Evolutionary conservation across 2,797 vertebrate genomes (phyloP).

Genomic region (Cottoperca gobio): DNA sequence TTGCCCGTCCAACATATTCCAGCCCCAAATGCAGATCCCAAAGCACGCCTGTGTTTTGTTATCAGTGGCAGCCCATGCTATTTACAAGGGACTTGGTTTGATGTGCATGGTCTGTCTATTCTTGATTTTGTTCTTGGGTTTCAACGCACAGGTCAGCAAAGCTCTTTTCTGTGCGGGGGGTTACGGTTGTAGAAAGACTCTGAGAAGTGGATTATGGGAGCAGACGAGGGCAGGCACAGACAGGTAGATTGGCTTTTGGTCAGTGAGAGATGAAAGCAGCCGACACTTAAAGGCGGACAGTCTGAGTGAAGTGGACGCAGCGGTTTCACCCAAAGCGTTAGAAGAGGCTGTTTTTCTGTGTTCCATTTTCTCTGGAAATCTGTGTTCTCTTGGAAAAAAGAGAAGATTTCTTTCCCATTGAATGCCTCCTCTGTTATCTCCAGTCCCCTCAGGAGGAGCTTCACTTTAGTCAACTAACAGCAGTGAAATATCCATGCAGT

Average conservation of each 20-base stretch:
- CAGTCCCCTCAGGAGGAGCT: slow-evolving; percentile 58
- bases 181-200: slow-evolving; percentile 37
- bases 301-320: slow-evolving; percentile 44
- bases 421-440: slow-evolving; percentile 56
- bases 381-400: slow-evolving; percentile 34
- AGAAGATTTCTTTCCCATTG: slow-evolving; percentile 44
- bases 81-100: slow-evolving; percentile 40
- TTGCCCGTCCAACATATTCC: slow-evolving; percentile 27
- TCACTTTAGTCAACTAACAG: slow-evolving; percentile 63
- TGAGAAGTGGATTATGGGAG: slow-evolving; percentile 55
- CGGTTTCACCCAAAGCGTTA: slow-evolving; percentile 45
- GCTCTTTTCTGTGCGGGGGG: slow-evolving; percentile 34
- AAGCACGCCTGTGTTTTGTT: slow-evolving; percentile 49
- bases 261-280: slow-evolving; percentile 55
- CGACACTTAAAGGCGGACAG: slow-evolving; percentile 51
- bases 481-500: slow-evolving; percentile 71
- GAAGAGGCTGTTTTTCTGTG: slow-evolving; percentile 48
- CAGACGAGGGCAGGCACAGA: slow-evolving; percentile 31
- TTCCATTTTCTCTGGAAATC: slow-evolving; percentile 50
- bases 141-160: slow-evolving; percentile 27
- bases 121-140: slow-evolving; percentile 40
- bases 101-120: slow-evolving; percentile 43
- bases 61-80: slow-evolving; percentile 51
- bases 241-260: slow-evolving; percentile 47
- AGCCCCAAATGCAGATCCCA: slow-evolving; percentile 26